Evolutionary conservation across 2,113 vertebrate genomes (phyloP).

Genomic region (Megaceryle maxima): DNA sequence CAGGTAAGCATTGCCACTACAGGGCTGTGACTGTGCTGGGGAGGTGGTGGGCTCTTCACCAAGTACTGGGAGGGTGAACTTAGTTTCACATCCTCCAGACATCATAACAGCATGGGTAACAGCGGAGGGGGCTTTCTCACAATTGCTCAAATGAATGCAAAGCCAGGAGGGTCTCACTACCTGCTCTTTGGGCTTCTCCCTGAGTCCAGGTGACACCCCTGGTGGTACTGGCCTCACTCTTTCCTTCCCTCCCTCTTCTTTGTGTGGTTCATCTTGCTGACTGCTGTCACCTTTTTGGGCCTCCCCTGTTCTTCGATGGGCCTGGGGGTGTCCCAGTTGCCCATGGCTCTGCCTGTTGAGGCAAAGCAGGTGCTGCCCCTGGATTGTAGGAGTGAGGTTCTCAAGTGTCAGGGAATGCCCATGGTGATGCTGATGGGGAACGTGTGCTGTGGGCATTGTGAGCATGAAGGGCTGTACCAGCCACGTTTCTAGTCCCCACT

Average conservation of each 20-base stretch:
- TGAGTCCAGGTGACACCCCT: background rate
- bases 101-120: background rate
- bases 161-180: background rate
- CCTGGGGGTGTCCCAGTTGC: background rate
- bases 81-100: background rate
- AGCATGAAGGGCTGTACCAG: background rate
- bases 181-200: background rate
- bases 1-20: constrained; percentile 74
- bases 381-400: accelerated
- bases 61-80: accelerated
- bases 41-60: background rate
- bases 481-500: accelerated
- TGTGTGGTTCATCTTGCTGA: background rate
- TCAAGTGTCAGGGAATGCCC: background rate
- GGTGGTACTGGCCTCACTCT: background rate
- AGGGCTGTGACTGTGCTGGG: accelerated
- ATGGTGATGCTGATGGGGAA: background rate
- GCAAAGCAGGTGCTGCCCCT: background rate
- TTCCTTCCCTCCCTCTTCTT: background rate
- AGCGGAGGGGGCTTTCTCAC: background rate
- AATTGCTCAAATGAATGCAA: background rate
- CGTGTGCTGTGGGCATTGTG: background rate
- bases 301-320: background rate
- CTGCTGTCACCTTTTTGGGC: background rate
- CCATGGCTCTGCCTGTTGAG: background rate